Evolutionary conservation across 2,888 invertebrate species (phyloP).

Genomic region (Oscheius onirici): DNA sequence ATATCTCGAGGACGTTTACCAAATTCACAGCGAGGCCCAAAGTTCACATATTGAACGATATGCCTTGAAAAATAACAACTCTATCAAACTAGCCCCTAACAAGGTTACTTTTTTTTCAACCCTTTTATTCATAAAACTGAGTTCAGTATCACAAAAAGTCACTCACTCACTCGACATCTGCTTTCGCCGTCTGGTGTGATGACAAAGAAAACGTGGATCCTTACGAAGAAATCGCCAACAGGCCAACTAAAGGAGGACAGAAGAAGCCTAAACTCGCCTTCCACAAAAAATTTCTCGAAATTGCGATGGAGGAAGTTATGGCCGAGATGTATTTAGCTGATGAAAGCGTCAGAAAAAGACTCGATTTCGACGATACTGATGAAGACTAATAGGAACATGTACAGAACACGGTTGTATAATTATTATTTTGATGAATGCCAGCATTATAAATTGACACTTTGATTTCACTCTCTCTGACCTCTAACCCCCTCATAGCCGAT

Average conservation of each 20-base stretch:
- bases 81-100: not conserved
- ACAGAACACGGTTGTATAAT: not conserved
- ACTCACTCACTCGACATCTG: not conserved
- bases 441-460: too few species aligned
- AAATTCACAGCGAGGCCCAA: constrained; percentile 43
- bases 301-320: constrained; percentile 11
- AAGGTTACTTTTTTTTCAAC: not conserved
- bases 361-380: constrained; percentile 1
- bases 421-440: too few species aligned
- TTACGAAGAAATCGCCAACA: not conserved
- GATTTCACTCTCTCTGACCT: too few species aligned
- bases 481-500: too few species aligned
- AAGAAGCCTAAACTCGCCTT: constrained; percentile 21
- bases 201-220: constrained; percentile 33
- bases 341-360: not conserved
- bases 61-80: constrained; percentile 16
- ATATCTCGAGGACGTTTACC: constrained; percentile 52
- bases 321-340: constrained; percentile 8
- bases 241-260: not conserved
- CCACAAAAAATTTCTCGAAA: constrained; percentile 5
- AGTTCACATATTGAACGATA: constrained; percentile 39
- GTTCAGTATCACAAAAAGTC: constrained; percentile 14
- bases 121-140: not conserved
- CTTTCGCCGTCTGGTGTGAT: constrained; percentile 27
- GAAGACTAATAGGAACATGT: not conserved